These are phyloP conservation scores for Macaria notata DNA, from an alignment of 2,888 invertebrate genomes.

Conservation along the genomic window DNA sequence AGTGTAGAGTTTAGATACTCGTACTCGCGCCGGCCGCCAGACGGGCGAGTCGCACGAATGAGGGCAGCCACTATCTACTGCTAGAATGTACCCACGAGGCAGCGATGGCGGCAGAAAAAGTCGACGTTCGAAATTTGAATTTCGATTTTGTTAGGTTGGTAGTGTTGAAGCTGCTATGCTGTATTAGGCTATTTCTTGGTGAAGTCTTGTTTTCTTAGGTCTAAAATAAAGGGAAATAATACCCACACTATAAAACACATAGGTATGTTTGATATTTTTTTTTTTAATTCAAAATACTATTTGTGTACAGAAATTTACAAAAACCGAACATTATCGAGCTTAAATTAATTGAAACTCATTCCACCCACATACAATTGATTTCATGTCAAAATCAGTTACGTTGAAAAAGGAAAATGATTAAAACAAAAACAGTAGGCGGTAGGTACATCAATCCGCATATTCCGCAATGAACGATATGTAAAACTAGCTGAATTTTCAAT, in stretches of 20 bases:
- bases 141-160: no score
- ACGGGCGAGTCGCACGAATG: slow-evolving; percentile 15
- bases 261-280: no score
- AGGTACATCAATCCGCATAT: slow-evolving; percentile 2
- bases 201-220: no score
- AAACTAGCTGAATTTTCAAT: slow-evolving; percentile 15
- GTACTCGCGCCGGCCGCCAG: background rate
- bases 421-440: slow-evolving; percentile 6
- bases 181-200: no score
- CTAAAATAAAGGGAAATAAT: no score
- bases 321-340: no score
- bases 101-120: background rate
- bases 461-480: slow-evolving; percentile 6
- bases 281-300: no score
- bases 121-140: slow-evolving; percentile 4
- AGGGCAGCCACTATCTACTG: slow-evolving; percentile 12
- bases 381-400: slow-evolving; percentile 12
- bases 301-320: no score
- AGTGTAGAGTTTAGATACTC: background rate
- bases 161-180: no score
- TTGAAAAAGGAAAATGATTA: slow-evolving; percentile 13
- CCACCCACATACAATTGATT: slow-evolving; percentile 10
- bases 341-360: background rate
- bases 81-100: background rate
- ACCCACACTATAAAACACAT: no score